Conservation (phyloP, 2,113 vertebrate genomes). For the Macaca mulatta region DNA sequence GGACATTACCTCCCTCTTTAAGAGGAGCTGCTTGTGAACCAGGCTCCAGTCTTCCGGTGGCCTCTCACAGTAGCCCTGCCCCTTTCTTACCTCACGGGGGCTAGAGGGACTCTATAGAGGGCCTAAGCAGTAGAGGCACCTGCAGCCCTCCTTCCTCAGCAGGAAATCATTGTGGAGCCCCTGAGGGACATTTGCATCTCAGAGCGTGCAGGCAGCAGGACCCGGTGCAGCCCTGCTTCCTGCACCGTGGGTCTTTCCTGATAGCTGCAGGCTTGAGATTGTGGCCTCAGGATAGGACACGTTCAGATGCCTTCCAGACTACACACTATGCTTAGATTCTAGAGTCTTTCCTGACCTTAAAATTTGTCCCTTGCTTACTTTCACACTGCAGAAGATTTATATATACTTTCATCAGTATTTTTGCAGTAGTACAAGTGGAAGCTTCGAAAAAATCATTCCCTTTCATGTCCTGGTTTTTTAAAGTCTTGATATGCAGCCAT, state of each 20-base stretch:
- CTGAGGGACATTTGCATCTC: neutral
- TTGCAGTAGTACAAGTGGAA: conserved; percentile 30
- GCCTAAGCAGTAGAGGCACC: too few species aligned
- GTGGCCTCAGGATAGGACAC: neutral
- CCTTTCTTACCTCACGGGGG: neutral
- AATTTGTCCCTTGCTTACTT: conserved; percentile 47
- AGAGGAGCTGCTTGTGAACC: neutral
- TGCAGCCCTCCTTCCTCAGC: neutral
- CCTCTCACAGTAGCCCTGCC: neutral
- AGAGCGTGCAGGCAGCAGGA: fast-evolving
- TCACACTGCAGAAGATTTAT: conserved; percentile 11
- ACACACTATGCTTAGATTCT: neutral
- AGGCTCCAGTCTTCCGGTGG: neutral
- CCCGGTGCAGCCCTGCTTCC: neutral
- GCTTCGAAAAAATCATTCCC: conserved; percentile 5
- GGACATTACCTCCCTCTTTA: neutral
- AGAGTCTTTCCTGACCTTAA: conserved; percentile 1
- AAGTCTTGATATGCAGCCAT: conserved; percentile 2
- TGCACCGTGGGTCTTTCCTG: neutral
- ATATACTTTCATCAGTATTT: conserved; percentile 47
- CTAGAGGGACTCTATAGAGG: neutral
- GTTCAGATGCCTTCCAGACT: neutral
- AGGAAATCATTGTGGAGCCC: neutral
- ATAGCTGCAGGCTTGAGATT: neutral
- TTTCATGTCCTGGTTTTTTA: conserved; percentile 36